Evolutionary conservation across 53 echinoderm and acorn worm species (phyloP), one percentile per base, ranked within the genome.

Genomic region (Holothuria scabra): DNA sequence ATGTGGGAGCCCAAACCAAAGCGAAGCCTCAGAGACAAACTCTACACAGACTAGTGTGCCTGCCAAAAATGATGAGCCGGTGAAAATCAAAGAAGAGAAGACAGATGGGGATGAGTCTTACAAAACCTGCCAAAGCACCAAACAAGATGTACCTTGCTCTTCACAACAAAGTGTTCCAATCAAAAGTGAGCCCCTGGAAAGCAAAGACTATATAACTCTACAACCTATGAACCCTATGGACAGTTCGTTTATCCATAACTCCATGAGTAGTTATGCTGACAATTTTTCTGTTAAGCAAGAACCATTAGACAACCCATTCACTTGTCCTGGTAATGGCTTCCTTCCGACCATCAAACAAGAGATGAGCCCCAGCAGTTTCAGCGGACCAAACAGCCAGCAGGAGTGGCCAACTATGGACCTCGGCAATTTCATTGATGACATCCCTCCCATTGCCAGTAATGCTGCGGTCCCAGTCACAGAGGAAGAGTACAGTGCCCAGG

Each of bases 391-490:
- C 29, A 78, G 56, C 20, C 78, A 58, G 24, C 62, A 81, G 82
- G 57, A 79, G 79, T 81, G 82, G 82, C 65, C 82, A 9, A 63
- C 82, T 10, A 68, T 86, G 66, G 86, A 74, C 74, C 85, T 91
- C 84, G 92, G 92, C 60, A 88, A 95, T 75, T 95, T 95, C 90
- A 90, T 95, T 85, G 95, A 95, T 69, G 90, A 90, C 79, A 95
- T 95, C 83, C 95, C 95, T 75, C 90, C 83, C 68, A 95, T 95
- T 76, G 85, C 82, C 31, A 81, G 82, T 41, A 81, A 81, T 34
- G 65, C 82, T 34, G 82, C 82, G 65, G 82, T 81, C 24, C 82
- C 82, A 10, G 82, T 81, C 31, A 46, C 82, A 35, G 82, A 81
- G 62, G 82, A 63, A 41, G 82, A 81, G 60, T 64, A 81, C 38